Conservation (phyloP, 2,888 invertebrate species). For the Pseudanteris insignis region DNA sequence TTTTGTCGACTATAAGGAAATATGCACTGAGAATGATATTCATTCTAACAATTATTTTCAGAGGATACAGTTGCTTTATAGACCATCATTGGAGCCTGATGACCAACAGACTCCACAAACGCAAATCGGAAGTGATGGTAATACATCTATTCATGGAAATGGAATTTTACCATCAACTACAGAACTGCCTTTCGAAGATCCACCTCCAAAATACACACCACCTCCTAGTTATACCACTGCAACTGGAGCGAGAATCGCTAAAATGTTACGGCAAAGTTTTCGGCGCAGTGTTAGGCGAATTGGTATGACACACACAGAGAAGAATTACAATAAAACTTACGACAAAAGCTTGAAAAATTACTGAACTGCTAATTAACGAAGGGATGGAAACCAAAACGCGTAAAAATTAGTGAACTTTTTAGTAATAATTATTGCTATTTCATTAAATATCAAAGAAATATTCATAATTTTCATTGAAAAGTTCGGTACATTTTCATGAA, state of each 20-base stretch:
- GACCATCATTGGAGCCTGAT: slow-evolving; percentile 74
- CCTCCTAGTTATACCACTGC: slow-evolving; percentile 93
- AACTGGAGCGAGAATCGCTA: slow-evolving; percentile 84
- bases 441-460: no score
- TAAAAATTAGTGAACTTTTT: no score
- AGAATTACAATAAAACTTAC: no score
- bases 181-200: slow-evolving; percentile 72
- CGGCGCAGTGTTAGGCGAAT: slow-evolving; percentile 81
- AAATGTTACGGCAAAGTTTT: slow-evolving; percentile 79
- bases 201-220: slow-evolving; percentile 92
- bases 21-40: no score
- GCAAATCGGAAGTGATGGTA: slow-evolving; percentile 52
- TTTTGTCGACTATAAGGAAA: no score
- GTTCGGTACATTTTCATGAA: no score
- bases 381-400: no score
- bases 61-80: slow-evolving; percentile 85
- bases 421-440: no score
- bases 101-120: slow-evolving; percentile 59
- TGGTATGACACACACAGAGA: no score
- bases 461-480: no score
- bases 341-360: no score
- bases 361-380: no score
- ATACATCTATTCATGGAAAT: slow-evolving; percentile 54
- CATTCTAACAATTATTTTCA: slow-evolving; percentile 62
- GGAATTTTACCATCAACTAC: slow-evolving; percentile 56